A percentile compares a stretch with the other conserved stretches of the same genome.
Evolutionary conservation across 2,888 invertebrate species (phyloP).

Genomic region (Tetramorium bicarinatum): DNA sequence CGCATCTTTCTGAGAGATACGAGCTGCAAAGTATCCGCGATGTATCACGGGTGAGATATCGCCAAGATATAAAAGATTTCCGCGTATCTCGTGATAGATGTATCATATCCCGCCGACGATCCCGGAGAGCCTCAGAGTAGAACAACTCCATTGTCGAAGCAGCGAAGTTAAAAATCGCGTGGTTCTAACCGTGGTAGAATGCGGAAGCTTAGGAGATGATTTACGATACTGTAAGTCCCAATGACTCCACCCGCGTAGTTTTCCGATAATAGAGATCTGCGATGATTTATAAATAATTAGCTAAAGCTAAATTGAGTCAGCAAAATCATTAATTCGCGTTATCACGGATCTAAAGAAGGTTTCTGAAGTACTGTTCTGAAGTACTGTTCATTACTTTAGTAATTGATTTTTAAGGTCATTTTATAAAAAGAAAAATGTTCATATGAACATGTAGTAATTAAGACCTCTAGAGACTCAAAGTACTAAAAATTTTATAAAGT

Average conservation of each 20-base stretch:
- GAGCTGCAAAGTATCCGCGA: constrained; percentile 47
- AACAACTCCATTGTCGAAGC: constrained; percentile 27
- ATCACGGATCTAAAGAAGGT: not conserved
- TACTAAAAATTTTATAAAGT: not conserved
- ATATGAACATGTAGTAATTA: not conserved
- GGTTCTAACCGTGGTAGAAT: not conserved
- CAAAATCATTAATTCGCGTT: not conserved
- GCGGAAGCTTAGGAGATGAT: not conserved
- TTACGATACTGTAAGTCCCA: not conserved
- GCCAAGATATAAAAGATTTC: constrained; percentile 29
- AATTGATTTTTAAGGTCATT: not conserved
- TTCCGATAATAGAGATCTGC: not conserved
- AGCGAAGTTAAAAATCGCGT: constrained; percentile 22
- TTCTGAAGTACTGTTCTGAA: not conserved
- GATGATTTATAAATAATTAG: not conserved
- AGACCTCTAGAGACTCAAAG: not conserved
- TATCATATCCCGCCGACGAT: not conserved
- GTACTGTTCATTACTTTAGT: not conserved
- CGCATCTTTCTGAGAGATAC: constrained; percentile 54
- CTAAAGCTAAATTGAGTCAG: not conserved
- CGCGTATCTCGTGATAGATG: constrained; percentile 21
- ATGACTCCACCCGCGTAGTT: not conserved
- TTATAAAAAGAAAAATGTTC: not conserved
- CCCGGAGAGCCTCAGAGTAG: not conserved
- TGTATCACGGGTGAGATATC: constrained; percentile 42